A percentile compares a stretch with the other conserved stretches of the same genome.
phyloP scores from a whole-genome alignment of 2,888 invertebrate genomes.

The Rotaria magnacalcarata region DNA sequence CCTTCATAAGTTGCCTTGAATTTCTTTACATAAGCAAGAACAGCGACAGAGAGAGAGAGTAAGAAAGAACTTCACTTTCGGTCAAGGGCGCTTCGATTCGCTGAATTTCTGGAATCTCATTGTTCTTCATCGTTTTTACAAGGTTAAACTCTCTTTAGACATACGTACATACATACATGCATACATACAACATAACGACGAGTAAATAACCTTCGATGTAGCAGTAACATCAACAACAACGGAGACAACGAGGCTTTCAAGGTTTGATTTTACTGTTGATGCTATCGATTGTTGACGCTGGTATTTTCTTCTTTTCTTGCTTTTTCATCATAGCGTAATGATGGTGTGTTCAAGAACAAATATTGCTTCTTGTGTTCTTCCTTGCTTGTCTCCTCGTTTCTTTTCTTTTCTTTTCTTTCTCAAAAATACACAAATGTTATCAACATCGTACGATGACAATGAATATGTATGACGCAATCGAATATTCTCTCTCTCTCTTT shows the following conservation, averaged over 20 bases:
- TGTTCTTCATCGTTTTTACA: slow-evolving; percentile 31
- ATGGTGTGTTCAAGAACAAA: slow-evolving; percentile 26
- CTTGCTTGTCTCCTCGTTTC: not conserved
- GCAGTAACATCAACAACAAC: slow-evolving; percentile 12
- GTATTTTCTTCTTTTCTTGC: slow-evolving; percentile 31
- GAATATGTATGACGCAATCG: not conserved
- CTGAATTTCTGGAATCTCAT: slow-evolving; percentile 22
- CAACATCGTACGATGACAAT: slow-evolving; percentile 3
- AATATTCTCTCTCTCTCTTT: not conserved
- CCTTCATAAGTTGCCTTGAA: slow-evolving; percentile 24
- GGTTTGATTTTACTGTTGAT: not conserved
- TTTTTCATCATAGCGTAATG: slow-evolving; percentile 22
- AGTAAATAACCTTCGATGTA: slow-evolving; percentile 3
- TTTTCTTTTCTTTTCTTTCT: not conserved
- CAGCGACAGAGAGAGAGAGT: not conserved
- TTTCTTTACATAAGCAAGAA: slow-evolving; percentile 18
- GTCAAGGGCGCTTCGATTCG: slow-evolving; percentile 12
- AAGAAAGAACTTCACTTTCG: not conserved
- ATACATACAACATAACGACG: slow-evolving; percentile 13
- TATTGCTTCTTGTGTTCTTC: not conserved
- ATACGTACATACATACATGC: not conserved
- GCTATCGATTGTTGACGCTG: not conserved
- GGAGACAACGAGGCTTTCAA: slow-evolving; percentile 20
- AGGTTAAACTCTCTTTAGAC: slow-evolving; percentile 26
- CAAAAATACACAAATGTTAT: slow-evolving; percentile 23